Conservation (phyloP, 2,797 vertebrate genomes). For the Margarornis squamiger region DNA sequence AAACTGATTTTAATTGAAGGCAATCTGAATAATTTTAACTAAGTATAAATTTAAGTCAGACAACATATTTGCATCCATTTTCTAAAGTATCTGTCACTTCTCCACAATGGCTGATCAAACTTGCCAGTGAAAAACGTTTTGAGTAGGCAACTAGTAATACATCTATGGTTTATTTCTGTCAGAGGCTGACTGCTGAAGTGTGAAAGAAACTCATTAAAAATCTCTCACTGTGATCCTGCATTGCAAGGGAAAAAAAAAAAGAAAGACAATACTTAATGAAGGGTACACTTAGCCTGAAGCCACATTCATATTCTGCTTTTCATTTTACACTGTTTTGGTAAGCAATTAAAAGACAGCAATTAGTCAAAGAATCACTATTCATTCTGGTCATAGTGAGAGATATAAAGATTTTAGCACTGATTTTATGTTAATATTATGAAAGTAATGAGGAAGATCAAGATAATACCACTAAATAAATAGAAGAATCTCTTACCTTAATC, state of each 20-base stretch:
- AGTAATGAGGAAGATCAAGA: slow-evolving; percentile 54
- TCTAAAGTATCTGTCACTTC: slow-evolving; percentile 65
- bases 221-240: slow-evolving; percentile 78
- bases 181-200: slow-evolving; percentile 76
- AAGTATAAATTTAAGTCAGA: slow-evolving; percentile 17
- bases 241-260: slow-evolving; percentile 27
- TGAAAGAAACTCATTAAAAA: slow-evolving; percentile 85
- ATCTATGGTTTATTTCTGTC: slow-evolving; percentile 76
- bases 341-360: slow-evolving; percentile 70
- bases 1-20: slow-evolving; percentile 6
- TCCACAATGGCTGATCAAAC: slow-evolving; percentile 70
- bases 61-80: slow-evolving; percentile 56
- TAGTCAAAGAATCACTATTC: slow-evolving; percentile 58
- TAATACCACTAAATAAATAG: slow-evolving; percentile 11
- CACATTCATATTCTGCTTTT: slow-evolving; percentile 59
- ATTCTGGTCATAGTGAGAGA: slow-evolving; percentile 58
- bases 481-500: slow-evolving; percentile 88
- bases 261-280: slow-evolving; percentile 74
- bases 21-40: slow-evolving; percentile 17
- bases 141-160: slow-evolving; percentile 74
- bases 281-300: slow-evolving; percentile 66
- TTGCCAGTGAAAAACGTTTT: slow-evolving; percentile 74
- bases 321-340: slow-evolving; percentile 50
- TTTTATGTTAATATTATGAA: slow-evolving; percentile 67
- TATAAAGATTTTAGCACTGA: slow-evolving; percentile 52